Evolutionary conservation across 2,888 invertebrate species (phyloP).

Genomic region (Caenorhabditis auriculariae): DNA sequence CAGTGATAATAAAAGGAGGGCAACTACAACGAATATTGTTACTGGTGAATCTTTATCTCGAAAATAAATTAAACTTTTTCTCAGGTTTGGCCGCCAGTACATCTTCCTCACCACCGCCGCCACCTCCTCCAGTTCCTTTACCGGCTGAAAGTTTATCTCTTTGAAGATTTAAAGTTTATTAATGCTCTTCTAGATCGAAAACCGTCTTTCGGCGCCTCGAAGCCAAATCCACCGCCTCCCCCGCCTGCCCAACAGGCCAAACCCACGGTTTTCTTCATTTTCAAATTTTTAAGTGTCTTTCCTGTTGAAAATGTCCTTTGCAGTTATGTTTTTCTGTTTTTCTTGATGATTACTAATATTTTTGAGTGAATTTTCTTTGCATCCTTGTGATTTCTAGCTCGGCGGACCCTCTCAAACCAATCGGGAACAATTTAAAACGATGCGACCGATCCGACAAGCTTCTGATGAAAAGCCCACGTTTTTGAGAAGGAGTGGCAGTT

Average conservation of each 20-base stretch:
- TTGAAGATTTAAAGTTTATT: too few relatives aligned
- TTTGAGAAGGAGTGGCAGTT: slow-evolving; percentile 32
- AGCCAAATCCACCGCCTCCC: slow-evolving; percentile 27
- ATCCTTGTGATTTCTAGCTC: too few relatives aligned
- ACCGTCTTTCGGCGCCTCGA: neutral
- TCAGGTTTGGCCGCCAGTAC: neutral
- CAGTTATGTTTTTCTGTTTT: slow-evolving; percentile 3
- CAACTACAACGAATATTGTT: slow-evolving; percentile 28
- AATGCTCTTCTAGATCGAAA: too few relatives aligned
- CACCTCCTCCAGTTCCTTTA: slow-evolving; percentile 5
- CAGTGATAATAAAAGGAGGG: slow-evolving; percentile 51
- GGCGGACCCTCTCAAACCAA: neutral
- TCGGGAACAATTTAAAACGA: slow-evolving; percentile 32
- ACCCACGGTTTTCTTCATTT: slow-evolving; percentile 17
- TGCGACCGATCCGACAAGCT: slow-evolving; percentile 26
- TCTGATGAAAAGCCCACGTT: slow-evolving; percentile 20
- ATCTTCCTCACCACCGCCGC: slow-evolving; percentile 14
- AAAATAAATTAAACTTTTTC: too few relatives aligned
- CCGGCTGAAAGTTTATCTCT: slow-evolving; percentile 15
- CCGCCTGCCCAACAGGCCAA: slow-evolving; percentile 31
- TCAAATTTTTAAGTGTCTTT: neutral
- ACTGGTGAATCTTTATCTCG: too few relatives aligned
- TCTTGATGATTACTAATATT: too few relatives aligned
- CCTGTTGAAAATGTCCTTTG: neutral
- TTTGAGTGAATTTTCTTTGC: too few relatives aligned